Evolutionary conservation across 1,140 invertebrate genomes (phyloP), one percentile per base, ranked within the genome.

Genomic region (Anagrus nilaparvatae): DNA sequence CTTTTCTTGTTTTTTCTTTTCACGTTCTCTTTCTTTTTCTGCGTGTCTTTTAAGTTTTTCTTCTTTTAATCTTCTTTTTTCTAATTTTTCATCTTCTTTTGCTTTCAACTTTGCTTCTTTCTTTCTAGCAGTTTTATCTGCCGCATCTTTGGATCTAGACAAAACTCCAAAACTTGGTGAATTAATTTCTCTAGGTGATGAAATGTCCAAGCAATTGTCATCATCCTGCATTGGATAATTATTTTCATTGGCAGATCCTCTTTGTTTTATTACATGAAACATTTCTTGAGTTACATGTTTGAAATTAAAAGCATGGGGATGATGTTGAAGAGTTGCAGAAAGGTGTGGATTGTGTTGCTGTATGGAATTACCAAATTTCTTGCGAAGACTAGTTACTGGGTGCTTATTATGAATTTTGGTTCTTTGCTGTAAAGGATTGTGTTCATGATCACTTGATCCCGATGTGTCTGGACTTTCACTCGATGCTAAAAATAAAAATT

Each of bases 21-120:
- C 79, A 44, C 79, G 69, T 51, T 84, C 77, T 44, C 81, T 78
- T 48, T 83, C 77, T 47, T 78, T 79, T 47, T 82, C 81, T 13
- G 79, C 79, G 14, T 77, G 65, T 53, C 79, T 80, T 46, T 81
- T 76, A 14, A 80, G 49, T 42, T 81, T 74, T 44, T 82, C 84
- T 55, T 87, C 83, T 39, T 87, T 87, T 35, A 77, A 60, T 42
- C 80, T 61, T 14, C 78, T 67, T 55, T 84, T 84, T 50, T 87
- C 82, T 47, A 76, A 53, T 50, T 87, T 85, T 40, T 87, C 82
- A 51, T 85, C 81, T 49, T 86, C 82, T 55, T 84, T 84, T 13
- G 72, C 75, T 56, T 81, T 84, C 52, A 82, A 77, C 50, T 83
- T 84, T n/a, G n/a, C n/a, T 40, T 82, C 79, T 52, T 78, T 70